Evolutionary conservation across 2,888 invertebrate genomes (phyloP).

Genomic region (Periphyllus acericola): DNA sequence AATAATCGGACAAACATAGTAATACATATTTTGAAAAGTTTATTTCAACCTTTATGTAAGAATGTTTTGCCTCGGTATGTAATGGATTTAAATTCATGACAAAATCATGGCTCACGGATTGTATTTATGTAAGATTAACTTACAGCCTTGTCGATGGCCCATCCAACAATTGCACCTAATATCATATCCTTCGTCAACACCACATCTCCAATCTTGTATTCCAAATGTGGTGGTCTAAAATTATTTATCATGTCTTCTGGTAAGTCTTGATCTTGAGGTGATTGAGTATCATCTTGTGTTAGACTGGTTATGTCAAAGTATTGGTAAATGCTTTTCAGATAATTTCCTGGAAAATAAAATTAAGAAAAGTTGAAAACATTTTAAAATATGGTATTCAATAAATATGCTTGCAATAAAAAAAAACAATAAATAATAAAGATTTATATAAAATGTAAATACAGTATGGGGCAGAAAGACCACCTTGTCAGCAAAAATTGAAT

Average conservation of each 20-base stretch:
- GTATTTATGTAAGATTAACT: neutral
- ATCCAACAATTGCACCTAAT: slow-evolving; percentile 16
- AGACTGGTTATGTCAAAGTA: neutral
- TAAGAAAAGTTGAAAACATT: no score
- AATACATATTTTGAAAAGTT: neutral
- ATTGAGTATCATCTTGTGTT: neutral
- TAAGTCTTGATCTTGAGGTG: neutral
- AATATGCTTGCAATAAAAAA: no score
- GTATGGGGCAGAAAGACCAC: no score
- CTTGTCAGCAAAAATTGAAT: no score
- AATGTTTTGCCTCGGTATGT: no score
- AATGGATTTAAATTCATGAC: no score
- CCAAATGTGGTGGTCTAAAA: slow-evolving; percentile 50
- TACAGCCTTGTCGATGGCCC: slow-evolving; percentile 30
- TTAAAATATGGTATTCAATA: no score
- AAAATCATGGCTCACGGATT: neutral
- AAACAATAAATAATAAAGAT: no score
- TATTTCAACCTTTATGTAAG: no score
- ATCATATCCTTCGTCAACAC: neutral
- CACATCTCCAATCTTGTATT: slow-evolving; percentile 28
- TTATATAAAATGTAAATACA: no score
- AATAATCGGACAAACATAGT: neutral
- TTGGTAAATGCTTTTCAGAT: neutral
- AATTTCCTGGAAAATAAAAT: neutral
- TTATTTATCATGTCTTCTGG: neutral